Percentiles rank a stretch among this genome's conserved stretches.
Conservation (phyloP, 2,797 vertebrate genomes). For the Tokudaia muenninki region DNA sequence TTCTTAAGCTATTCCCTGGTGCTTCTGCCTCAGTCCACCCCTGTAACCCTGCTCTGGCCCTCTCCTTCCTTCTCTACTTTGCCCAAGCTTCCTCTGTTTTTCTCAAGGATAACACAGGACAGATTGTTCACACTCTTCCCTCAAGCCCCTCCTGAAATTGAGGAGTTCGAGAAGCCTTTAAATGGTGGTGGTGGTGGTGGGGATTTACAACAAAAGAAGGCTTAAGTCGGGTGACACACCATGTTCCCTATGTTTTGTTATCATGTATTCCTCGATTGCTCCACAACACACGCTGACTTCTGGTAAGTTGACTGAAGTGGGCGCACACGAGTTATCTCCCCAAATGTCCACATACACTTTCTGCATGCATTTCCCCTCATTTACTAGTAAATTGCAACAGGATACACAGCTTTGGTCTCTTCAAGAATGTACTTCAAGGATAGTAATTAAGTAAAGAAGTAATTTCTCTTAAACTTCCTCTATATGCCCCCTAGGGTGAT, state of each 20-base stretch:
- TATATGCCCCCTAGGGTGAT: neutral
- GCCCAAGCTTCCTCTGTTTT: neutral
- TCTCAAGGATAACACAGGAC: neutral
- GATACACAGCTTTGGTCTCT: neutral
- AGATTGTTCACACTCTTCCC: neutral
- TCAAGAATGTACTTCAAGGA: neutral
- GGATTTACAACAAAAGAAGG: neutral
- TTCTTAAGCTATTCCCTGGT: neutral
- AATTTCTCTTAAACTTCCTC: neutral
- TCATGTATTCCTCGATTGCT: neutral
- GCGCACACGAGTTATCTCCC: neutral
- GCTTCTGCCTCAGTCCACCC: neutral
- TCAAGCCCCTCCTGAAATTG: neutral
- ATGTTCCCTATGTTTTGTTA: neutral
- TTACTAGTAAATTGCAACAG: neutral
- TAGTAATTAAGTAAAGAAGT: slow-evolving; percentile 7
- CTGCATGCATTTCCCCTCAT: neutral
- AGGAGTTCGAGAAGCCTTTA: neutral
- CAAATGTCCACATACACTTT: neutral
- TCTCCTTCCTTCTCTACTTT: neutral
- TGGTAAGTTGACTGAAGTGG: neutral
- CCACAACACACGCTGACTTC: neutral
- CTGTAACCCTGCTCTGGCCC: neutral
- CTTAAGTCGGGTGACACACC: neutral
- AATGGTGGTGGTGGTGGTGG: neutral